Evolutionary conservation across 2,797 vertebrate genomes (phyloP).

Genomic region (Aerospiza tachiro): DNA sequence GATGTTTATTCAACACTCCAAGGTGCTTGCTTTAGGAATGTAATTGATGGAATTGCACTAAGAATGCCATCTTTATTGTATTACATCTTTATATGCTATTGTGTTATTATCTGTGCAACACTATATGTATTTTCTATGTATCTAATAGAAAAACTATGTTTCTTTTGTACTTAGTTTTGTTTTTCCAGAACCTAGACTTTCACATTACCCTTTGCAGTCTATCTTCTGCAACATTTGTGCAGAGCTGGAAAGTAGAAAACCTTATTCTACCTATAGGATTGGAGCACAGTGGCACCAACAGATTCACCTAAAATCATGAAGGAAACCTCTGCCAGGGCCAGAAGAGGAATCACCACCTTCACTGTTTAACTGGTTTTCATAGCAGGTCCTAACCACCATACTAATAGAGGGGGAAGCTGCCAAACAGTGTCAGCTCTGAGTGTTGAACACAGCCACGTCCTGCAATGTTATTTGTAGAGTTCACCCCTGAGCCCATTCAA

Average conservation of each 20-base stretch:
- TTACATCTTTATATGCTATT: not conserved
- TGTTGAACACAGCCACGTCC: rapidly evolving
- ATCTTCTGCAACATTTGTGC: not conserved
- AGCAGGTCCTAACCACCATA: not conserved
- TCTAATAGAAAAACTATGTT: not conserved
- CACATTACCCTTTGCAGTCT: not conserved
- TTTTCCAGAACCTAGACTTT: not conserved
- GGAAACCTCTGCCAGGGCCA: not conserved
- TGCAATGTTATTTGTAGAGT: rapidly evolving
- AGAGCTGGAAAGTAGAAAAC: not conserved
- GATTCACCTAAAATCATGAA: not conserved
- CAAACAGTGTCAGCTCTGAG: not conserved
- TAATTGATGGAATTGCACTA: not conserved
- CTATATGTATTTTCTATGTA: not conserved
- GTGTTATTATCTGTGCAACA: not conserved
- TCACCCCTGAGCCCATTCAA: not conserved
- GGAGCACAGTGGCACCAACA: not conserved
- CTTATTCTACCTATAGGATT: not conserved
- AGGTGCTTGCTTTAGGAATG: not conserved
- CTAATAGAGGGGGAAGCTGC: not conserved
- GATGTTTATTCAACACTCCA: not conserved
- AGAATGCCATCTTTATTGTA: not conserved
- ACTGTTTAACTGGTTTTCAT: not conserved
- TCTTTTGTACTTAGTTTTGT: not conserved
- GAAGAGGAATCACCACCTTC: not conserved